Base-by-base conservation (phyloP, 2,797 vertebrate genomes). In the Gymnoscopelus microlampas region DNA sequence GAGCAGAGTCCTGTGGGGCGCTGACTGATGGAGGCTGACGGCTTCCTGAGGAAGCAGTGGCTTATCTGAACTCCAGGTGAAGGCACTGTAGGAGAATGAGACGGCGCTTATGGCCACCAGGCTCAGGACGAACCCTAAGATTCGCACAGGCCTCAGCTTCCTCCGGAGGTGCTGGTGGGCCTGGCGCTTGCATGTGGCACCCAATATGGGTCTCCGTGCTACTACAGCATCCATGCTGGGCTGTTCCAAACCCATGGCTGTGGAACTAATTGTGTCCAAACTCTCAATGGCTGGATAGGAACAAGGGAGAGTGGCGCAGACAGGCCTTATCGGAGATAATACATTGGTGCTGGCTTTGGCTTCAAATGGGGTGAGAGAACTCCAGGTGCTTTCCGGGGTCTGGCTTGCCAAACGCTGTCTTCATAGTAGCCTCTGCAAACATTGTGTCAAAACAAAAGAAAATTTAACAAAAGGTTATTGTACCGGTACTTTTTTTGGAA, bases 1-100 rank as follows among this genome's bases (percentile, higher is more conserved):
- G 91, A 99, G 94, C 35, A 99, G 95, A 94, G 96, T 98, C 94
- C 98, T 96, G 88, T 94, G 95, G 69, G 85, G 94, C 32, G 89
- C 71, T 0, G 82, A 81, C 73, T 82, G 82, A 60, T 87, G 88
- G 80, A 90, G 88, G 77, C 87, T 89, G 39, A 44, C 9, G 39
- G 39, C 39, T 59, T 87, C 90, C 69, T 81, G 79, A 71, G 75
- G 89, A 75, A 78, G 80, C 68, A 60, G 81, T 59, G 87, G 77
- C 1, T 89, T 93, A 60, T 67, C 67, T 44, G 95, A 93, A 86
- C 79, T 91, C 93, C 95, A 94, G 71, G 93, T 91, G 88, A 98
- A 97, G 96, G 97, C 96, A 96, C 96, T 92, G 78, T 96, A 66
- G 77, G 94, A 94, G 87, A 95, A 86, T 2, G 94, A 93, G 81